Conservation (phyloP, 1,140 invertebrate genomes). For the Lordiphosa collinella region DNA sequence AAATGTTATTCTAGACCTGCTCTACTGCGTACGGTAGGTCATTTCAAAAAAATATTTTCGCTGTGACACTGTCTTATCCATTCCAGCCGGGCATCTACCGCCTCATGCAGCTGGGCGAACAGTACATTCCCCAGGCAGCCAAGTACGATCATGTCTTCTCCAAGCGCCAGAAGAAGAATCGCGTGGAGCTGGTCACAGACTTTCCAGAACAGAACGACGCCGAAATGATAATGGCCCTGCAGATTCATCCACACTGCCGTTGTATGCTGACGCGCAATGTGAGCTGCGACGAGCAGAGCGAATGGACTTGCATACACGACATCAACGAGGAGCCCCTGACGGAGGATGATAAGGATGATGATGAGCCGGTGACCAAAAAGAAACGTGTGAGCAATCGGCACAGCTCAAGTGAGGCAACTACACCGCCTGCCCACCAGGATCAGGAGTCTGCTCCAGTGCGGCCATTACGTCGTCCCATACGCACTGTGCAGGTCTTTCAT, state of each 20-base stretch:
- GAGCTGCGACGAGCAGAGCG: slow-evolving; percentile 90
- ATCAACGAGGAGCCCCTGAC: slow-evolving; percentile 81
- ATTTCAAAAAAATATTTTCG: too few species aligned
- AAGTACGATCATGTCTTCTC: slow-evolving; percentile 91
- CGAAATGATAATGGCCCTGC: slow-evolving; percentile 92
- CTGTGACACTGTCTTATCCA: too few species aligned
- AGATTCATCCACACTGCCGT: slow-evolving; percentile 95
- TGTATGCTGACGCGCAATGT: slow-evolving; percentile 93
- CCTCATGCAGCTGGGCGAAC: slow-evolving; percentile 91
- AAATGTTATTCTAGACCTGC: too few species aligned
- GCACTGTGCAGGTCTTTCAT: slow-evolving; percentile 36
- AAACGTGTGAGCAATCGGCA: slow-evolving; percentile 61
- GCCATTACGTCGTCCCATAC: slow-evolving; percentile 13
- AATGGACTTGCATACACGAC: slow-evolving; percentile 97
- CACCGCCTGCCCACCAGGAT: background rate
- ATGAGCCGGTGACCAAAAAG: slow-evolving; percentile 74
- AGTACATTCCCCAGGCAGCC: slow-evolving; percentile 88
- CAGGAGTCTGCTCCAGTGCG: slow-evolving; percentile 4
- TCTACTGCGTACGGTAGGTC: too few species aligned
- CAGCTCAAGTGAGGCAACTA: background rate
- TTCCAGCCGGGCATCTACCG: slow-evolving; percentile 91
- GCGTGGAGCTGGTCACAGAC: slow-evolving; percentile 93
- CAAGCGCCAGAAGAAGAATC: slow-evolving; percentile 86
- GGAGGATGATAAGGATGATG: slow-evolving; percentile 32
- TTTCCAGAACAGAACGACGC: slow-evolving; percentile 92